phyloP scores from a whole-genome alignment of 1,140 invertebrate genomes.

The Thereuonema tuberculata region DNA sequence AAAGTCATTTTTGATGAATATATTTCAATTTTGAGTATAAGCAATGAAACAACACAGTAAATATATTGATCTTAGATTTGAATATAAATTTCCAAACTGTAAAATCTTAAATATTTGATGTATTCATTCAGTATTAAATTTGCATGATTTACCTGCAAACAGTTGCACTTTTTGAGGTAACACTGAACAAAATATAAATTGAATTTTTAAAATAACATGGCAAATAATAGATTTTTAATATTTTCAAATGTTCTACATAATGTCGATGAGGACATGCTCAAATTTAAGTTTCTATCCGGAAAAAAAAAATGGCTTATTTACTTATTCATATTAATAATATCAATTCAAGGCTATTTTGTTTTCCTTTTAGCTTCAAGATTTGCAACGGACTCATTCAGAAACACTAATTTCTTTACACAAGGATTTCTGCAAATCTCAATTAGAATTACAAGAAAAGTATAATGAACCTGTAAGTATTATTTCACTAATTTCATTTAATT shows the following conservation, averaged over 20 bases:
- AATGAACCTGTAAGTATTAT: slow-evolving; percentile 45
- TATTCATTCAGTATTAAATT: too few relatives aligned
- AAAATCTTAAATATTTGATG: too few relatives aligned
- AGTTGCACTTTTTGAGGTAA: too few relatives aligned
- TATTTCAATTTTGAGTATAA: too few relatives aligned
- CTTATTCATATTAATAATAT: neutral
- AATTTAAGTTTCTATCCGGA: neutral
- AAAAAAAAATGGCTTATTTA: neutral
- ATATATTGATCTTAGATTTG: too few relatives aligned
- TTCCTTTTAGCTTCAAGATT: slow-evolving; percentile 27
- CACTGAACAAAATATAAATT: too few relatives aligned
- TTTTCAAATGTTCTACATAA: neutral
- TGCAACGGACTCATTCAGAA: slow-evolving; percentile 48
- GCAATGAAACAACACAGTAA: too few relatives aligned
- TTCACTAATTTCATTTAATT: slow-evolving; percentile 8
- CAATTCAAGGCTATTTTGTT: slow-evolving; percentile 3
- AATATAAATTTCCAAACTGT: too few relatives aligned
- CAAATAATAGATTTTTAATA: neutral
- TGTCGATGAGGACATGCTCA: neutral
- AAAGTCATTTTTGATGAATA: too few relatives aligned
- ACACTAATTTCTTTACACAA: slow-evolving; percentile 46
- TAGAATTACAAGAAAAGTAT: slow-evolving; percentile 67
- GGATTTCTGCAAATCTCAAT: slow-evolving; percentile 57
- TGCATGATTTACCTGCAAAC: too few relatives aligned
- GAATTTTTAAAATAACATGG: neutral